phyloP scores from a whole-genome alignment of 2,888 invertebrate genomes.

The Cheilosia vernalis region DNA sequence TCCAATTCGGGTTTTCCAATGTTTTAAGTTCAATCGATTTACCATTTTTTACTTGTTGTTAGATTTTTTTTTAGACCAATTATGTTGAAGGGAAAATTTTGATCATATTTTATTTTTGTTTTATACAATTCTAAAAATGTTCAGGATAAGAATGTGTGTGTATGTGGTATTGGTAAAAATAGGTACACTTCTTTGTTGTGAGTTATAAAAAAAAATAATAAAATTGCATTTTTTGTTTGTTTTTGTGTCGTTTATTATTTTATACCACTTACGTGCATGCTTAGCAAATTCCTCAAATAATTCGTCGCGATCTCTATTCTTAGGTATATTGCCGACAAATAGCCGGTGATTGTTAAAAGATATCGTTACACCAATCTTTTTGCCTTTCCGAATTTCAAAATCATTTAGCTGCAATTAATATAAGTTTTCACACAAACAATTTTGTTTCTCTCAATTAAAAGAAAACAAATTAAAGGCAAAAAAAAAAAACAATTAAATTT shows the following conservation, averaged over 20 bases:
- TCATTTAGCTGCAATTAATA: conserved; percentile 99
- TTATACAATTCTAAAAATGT: conserved; percentile 54
- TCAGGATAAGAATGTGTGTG: conserved; percentile 27
- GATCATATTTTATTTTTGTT: conserved; percentile 43
- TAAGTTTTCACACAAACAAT: conserved; percentile 83
- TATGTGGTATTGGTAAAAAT: conserved; percentile 45
- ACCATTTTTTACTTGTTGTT: conserved; percentile 36
- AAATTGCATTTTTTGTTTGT: conserved; percentile 69
- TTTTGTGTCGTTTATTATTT: conserved; percentile 78
- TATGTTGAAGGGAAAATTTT: conserved; percentile 53
- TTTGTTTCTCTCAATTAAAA: conserved; percentile 76
- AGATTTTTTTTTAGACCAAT: conserved; percentile 57
- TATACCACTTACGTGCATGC: conserved; percentile 97
- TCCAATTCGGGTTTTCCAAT: conserved; percentile 79
- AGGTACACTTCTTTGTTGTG: conserved; percentile 51
- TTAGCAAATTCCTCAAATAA: conserved; percentile 99
- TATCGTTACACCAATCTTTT: conserved; percentile 99
- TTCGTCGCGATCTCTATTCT: conserved; percentile 99
- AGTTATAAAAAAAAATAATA: conserved; percentile 30
- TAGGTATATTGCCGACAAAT: conserved; percentile 99
- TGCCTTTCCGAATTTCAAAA: conserved; percentile 99
- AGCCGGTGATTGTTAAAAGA: conserved; percentile 99
- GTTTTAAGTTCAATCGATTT: conserved; percentile 25
- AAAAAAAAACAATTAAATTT: conserved; percentile 35
- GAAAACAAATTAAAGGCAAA: conserved; percentile 73